Evolutionary conservation across 2,888 invertebrate species (phyloP), one percentile per base, ranked within the genome.

Genomic region (Polydrusus cervinus): DNA sequence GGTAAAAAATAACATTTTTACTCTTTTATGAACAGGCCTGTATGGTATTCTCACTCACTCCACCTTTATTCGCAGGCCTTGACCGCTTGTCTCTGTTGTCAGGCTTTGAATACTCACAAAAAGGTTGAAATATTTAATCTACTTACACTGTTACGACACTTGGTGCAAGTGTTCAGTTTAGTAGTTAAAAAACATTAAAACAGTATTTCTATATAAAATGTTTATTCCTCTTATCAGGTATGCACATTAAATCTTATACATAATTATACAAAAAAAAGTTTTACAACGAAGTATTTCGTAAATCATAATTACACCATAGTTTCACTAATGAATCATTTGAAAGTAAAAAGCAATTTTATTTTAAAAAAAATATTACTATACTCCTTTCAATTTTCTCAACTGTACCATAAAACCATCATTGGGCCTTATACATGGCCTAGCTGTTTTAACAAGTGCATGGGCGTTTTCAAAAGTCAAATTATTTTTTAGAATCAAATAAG

Each of bases 381-480:
- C 1, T 9, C 40, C 16, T 38, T 45, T 51, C 25, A 74, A 34
- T 16, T 30, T 45, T 30, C 70, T 61, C 57, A 75, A 66, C 30
- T 74, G 77, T 20, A 55, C 25, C 71, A 77, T 87, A 88, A 97
- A 97, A 3, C 97, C 97, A 73, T 88, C 89, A 88, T 97, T 97
- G 0, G 97, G 97, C 84, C 91, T 91, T 75, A 94, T 90, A 77
- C 91, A 91, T 45, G 91, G 90, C 78, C 97, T 89, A 81, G 89
- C 90, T 0, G 82, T 85, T 86, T 94, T 95, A 0, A 96, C 92
- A 82, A 90, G 85, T 57, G 88, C 84, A 79, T 90, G 93, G 0
- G 96, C 95, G 13, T 91, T 88, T 6, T 90, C 86, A 85, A 90
- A 96, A 25, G 82, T 80, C 87, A 92, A 89, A 7, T 85, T 84